phyloP scores from a whole-genome alignment of 2,888 invertebrate genomes.

The Argynnis bischoffii region DNA sequence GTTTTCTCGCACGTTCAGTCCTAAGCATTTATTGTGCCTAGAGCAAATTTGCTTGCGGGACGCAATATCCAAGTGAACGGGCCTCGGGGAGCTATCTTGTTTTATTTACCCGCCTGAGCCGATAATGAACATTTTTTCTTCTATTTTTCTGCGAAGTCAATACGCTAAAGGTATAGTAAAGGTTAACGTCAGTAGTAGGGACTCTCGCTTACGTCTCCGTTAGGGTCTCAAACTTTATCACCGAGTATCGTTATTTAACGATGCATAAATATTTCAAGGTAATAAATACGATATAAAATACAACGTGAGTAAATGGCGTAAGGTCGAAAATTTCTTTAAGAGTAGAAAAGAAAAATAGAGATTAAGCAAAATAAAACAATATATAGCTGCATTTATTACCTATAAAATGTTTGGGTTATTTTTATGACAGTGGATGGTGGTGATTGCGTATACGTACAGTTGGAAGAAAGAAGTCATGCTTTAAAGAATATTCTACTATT shows the following conservation, averaged over 20 bases:
- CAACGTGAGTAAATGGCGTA: slow-evolving; percentile 43
- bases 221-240: slow-evolving; percentile 58
- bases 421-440: slow-evolving; percentile 54
- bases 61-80: slow-evolving; percentile 75
- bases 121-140: slow-evolving; percentile 77
- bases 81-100: slow-evolving; percentile 73
- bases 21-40: slow-evolving; percentile 77
- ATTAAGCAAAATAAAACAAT: slow-evolving; percentile 62
- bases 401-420: slow-evolving; percentile 59
- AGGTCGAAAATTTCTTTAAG: slow-evolving; percentile 39
- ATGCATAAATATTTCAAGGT: slow-evolving; percentile 46
- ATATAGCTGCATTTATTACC: slow-evolving; percentile 57
- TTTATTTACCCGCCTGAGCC: slow-evolving; percentile 71
- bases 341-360: slow-evolving; percentile 45
- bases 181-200: slow-evolving; percentile 58
- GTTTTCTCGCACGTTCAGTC: slow-evolving; percentile 63
- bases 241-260: slow-evolving; percentile 56
- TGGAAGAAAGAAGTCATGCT: too few relatives aligned
- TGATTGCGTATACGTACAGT: slow-evolving; percentile 40
- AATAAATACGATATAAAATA: slow-evolving; percentile 41
- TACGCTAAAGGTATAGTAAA: slow-evolving; percentile 72
- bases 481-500: too few relatives aligned
- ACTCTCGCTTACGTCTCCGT: slow-evolving; percentile 46
- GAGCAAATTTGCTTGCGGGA: slow-evolving; percentile 78
- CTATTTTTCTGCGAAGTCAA: slow-evolving; percentile 65